Evolutionary conservation across 2,888 invertebrate species (phyloP).

Genomic region (Callinectes sapidus): DNA sequence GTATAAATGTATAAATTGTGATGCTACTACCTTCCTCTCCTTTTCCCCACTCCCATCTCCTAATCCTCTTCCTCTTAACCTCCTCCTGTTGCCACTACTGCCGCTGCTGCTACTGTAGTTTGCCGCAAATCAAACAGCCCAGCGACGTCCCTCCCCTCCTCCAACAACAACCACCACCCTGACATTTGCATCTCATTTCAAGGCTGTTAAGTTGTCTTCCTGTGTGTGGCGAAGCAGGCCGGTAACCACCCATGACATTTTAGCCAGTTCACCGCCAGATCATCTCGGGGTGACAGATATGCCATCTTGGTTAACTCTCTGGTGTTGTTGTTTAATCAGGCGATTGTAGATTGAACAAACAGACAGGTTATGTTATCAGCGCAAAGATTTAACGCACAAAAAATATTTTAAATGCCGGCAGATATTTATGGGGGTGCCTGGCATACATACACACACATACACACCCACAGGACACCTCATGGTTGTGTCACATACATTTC

Average conservation of each 20-base stretch:
- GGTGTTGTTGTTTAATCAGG: not conserved
- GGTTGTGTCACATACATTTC: not conserved
- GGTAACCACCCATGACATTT: not conserved
- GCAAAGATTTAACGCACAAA: conserved; percentile 13
- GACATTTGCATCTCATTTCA: not conserved
- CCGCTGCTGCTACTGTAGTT: conserved; percentile 19
- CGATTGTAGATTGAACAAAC: not conserved
- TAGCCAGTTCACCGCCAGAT: not conserved
- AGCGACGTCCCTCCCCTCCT: not conserved
- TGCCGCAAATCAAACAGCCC: not conserved
- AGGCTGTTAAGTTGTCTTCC: conserved; percentile 21
- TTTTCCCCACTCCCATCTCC: not conserved
- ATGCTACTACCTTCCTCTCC: not conserved
- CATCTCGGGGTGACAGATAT: not conserved
- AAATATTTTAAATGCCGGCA: not conserved
- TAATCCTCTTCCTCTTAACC: not conserved
- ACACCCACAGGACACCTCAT: not conserved
- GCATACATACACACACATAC: not conserved
- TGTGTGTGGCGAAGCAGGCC: not conserved
- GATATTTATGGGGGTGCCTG: not conserved
- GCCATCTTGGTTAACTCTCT: not conserved
- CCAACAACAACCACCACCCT: too few species aligned
- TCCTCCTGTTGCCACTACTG: not conserved
- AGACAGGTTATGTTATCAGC: not conserved
- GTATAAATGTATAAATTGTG: conserved; percentile 34